Conservation (phyloP, 2,797 vertebrate genomes). For the Chelon auratus region DNA sequence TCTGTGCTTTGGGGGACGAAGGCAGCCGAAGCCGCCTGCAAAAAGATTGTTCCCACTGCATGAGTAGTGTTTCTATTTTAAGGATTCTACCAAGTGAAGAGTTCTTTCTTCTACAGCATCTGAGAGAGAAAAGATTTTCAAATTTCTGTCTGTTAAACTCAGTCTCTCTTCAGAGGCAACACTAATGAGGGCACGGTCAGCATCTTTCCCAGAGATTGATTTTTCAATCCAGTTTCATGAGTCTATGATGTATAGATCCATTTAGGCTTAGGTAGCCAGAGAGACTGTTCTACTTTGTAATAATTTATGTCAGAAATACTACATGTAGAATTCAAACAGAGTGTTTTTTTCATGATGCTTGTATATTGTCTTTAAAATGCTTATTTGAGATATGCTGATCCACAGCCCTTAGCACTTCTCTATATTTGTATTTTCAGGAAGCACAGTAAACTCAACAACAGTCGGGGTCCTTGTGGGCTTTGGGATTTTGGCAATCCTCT, state of each 20-base stretch:
- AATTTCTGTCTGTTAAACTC: background rate
- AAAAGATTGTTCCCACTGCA: background rate
- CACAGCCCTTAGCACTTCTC: background rate
- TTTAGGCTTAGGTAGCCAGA: constrained; percentile 10
- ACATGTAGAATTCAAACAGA: background rate
- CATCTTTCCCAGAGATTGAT: constrained; percentile 26
- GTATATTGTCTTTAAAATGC: constrained; percentile 8
- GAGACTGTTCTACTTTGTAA: constrained; percentile 12
- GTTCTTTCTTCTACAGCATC: background rate
- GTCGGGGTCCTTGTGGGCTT: constrained; percentile 78
- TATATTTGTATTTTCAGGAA: constrained; percentile 54
- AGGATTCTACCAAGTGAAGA: background rate
- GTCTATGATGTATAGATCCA: constrained; percentile 32
- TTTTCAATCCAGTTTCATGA: constrained; percentile 46
- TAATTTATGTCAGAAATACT: constrained; percentile 11
- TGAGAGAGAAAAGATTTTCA: background rate
- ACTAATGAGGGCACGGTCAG: constrained; percentile 1
- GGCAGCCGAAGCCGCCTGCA: too few species aligned
- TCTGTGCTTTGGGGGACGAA: too few species aligned
- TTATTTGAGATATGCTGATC: constrained; percentile 12
- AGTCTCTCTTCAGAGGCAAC: background rate
- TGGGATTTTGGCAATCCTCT: constrained; percentile 72
- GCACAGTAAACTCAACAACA: constrained; percentile 61
- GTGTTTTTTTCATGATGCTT: background rate
- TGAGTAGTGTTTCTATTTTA: background rate